These are phyloP conservation scores for Conchocele bisecta DNA, from an alignment of 2,888 invertebrate species.

Conservation along the genomic window DNA sequence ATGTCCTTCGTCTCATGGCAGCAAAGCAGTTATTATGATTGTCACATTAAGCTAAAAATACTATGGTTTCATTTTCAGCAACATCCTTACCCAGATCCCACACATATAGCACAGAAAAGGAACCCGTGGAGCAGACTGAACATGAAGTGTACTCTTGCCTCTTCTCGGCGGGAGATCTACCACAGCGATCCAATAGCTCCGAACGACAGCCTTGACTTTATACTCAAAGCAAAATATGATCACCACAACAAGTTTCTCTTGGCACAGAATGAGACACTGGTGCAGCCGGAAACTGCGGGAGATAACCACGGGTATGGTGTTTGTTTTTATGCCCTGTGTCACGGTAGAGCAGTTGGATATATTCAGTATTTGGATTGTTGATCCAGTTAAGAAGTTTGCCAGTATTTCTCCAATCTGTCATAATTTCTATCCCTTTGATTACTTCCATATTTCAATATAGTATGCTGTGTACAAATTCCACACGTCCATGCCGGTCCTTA, in stretches of 20 bases:
- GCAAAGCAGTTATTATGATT: not conserved
- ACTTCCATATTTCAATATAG: too few relatives aligned
- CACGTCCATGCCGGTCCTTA: too few relatives aligned
- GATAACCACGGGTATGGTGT: constrained; percentile 76
- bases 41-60: not conserved
- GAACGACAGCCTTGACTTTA: constrained; percentile 82
- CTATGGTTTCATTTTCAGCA: constrained; percentile 64
- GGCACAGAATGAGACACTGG: constrained; percentile 77
- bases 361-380: too few relatives aligned
- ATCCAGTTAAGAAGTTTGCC: too few relatives aligned
- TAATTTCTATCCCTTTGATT: too few relatives aligned
- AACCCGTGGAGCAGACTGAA: constrained; percentile 81
- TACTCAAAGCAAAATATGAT: constrained; percentile 81
- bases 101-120: constrained; percentile 77
- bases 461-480: too few relatives aligned
- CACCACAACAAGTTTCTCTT: constrained; percentile 80
- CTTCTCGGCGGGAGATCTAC: constrained; percentile 77
- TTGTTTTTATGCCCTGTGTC: too few relatives aligned
- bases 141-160: constrained; percentile 76
- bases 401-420: too few relatives aligned
- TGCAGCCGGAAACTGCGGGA: constrained; percentile 81
- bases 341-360: too few relatives aligned
- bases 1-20: too few relatives aligned
- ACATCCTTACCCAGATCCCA: constrained; percentile 72
- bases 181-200: constrained; percentile 81